Evolutionary conservation across 1,140 invertebrate genomes (phyloP).

Genomic region (Nixonia krombeini): DNA sequence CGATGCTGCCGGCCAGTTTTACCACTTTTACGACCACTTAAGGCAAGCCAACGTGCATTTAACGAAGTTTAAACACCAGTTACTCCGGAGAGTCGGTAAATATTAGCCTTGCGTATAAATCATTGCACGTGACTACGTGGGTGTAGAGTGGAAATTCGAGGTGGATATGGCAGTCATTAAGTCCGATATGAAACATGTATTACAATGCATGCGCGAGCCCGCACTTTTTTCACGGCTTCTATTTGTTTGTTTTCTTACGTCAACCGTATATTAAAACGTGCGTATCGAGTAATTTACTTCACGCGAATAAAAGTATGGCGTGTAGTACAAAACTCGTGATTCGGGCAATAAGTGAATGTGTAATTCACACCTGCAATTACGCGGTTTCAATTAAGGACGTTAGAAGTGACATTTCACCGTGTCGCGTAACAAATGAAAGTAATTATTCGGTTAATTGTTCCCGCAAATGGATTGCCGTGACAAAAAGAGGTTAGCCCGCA

Average conservation of each 20-base stretch:
- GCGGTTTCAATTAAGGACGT: no score
- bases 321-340: no score
- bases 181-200: constrained; percentile 15
- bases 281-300: no score
- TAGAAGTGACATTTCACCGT: no score
- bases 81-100: neutral
- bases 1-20: neutral
- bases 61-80: constrained; percentile 32
- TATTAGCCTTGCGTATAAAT: constrained; percentile 22
- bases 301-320: no score
- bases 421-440: no score
- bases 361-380: no score
- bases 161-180: constrained; percentile 47
- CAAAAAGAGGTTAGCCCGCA: no score
- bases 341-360: no score
- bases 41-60: constrained; percentile 22
- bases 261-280: no score
- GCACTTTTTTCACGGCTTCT: constrained; percentile 38
- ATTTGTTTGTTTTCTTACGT: constrained; percentile 27
- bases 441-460: no score
- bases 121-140: constrained; percentile 28
- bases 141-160: constrained; percentile 39
- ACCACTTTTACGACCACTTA: constrained; percentile 8
- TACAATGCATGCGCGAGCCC: constrained; percentile 16
- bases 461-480: no score